Evolutionary conservation across 2,888 invertebrate genomes (phyloP).

Genomic region (Ecdyonurus torrentis): DNA sequence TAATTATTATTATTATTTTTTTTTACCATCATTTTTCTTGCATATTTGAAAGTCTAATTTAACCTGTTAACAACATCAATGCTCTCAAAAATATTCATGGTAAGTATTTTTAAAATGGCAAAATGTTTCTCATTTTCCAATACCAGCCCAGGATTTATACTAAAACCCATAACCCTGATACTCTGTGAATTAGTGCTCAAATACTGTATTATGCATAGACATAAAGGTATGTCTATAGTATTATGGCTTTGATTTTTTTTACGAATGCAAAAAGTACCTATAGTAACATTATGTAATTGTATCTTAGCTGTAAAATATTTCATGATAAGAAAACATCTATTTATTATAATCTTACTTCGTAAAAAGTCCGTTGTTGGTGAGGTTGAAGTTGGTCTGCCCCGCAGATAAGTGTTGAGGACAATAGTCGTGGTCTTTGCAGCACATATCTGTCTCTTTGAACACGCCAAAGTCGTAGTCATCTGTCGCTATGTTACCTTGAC

Average conservation of each 20-base stretch:
- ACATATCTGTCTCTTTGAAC: constrained; percentile 22
- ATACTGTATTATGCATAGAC: no score
- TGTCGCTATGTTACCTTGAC: constrained; percentile 23
- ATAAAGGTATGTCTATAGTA: no score
- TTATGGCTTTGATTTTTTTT: background rate
- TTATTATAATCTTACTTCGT: constrained; percentile 17
- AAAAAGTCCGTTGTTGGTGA: constrained; percentile 22
- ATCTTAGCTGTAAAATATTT: background rate
- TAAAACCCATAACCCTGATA: no score
- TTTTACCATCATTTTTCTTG: no score
- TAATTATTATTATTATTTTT: no score
- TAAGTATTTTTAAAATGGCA: no score
- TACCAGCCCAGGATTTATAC: no score
- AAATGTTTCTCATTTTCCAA: no score
- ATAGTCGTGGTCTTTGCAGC: constrained; percentile 26
- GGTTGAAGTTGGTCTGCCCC: constrained; percentile 20
- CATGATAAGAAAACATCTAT: background rate
- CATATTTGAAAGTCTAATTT: no score
- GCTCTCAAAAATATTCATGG: no score
- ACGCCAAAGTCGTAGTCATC: constrained; percentile 22
- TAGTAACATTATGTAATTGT: constrained; percentile 1
- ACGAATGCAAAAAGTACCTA: background rate
- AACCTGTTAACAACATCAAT: no score
- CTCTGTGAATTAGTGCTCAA: no score
- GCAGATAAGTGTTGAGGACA: constrained; percentile 23